phyloP scores from a whole-genome alignment of 2,888 invertebrate genomes.

The Iselma pallidipennis region DNA sequence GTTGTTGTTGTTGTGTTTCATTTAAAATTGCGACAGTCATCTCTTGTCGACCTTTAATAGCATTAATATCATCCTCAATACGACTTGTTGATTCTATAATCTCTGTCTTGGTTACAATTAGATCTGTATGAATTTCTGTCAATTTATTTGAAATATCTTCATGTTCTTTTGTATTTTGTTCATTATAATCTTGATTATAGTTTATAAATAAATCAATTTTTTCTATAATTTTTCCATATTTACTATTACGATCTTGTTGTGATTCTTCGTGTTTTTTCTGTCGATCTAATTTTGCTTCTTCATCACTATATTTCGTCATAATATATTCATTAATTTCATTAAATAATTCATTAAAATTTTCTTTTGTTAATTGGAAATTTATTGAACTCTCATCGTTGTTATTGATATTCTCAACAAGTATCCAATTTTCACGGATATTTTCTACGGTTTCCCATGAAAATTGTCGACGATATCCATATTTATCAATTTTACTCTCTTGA shows the following conservation, averaged over 20 bases:
- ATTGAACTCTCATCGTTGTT: not conserved
- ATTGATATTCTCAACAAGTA: not conserved
- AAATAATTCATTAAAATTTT: not conserved
- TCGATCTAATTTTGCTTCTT: constrained; percentile 9
- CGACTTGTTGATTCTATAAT: constrained; percentile 4
- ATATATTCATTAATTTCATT: not conserved
- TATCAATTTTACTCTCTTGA: constrained; percentile 14
- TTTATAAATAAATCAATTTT: not conserved
- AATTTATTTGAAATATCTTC: constrained; percentile 14
- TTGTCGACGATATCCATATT: constrained; percentile 24
- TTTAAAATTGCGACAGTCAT: not conserved
- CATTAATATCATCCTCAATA: constrained; percentile 8
- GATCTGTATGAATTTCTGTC: constrained; percentile 14
- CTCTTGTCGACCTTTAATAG: constrained; percentile 17
- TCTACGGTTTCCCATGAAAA: constrained; percentile 26
- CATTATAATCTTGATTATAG: constrained; percentile 3
- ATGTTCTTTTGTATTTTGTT: constrained; percentile 5
- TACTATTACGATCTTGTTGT: not conserved
- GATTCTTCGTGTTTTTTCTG: constrained; percentile 8
- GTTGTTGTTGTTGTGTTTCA: not conserved
- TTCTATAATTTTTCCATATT: constrained; percentile 1
- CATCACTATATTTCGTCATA: not conserved
- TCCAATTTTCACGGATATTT: constrained; percentile 19
- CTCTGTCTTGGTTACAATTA: constrained; percentile 18
- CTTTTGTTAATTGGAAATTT: not conserved